Base-by-base conservation (phyloP, 2,888 invertebrate species). In the Uropetala carovei region DNA sequence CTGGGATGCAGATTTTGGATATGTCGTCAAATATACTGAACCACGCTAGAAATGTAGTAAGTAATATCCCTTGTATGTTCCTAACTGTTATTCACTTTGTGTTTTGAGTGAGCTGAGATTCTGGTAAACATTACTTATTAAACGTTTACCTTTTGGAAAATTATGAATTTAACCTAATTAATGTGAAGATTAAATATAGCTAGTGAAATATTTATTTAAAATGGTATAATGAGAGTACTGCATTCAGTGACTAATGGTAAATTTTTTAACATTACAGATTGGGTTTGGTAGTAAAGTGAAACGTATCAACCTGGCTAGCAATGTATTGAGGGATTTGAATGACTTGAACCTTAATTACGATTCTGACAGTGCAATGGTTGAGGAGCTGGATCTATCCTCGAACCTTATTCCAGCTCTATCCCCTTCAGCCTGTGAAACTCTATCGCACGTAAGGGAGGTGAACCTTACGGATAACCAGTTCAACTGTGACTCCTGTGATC, bases 381-480 rank as follows among this genome's bases (percentile, higher is more conserved):
- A 75, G 81, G 13, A 81, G 27, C 16, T 93, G 59, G 92, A 93
- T 68, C 30, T 93, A 0, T 93, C 93, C 2, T 84, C 58, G 58
- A 92, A 92, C 56, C 18, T 14, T 0, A 68, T 92, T 3, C 30
- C 84, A 18, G 57, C 92, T 18, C 57, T 93, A 16, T 68, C 92
- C 7, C 18, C 18, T 1, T 13, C 0, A 16, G 86, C 86, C 68
- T 57, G 58, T 14, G 43, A 27, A n/a, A 85, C 92, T 11, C 60
- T 93, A n/a, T 57, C 59, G 11, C 18, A 27, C 0, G 27, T 93
- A 4, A 68, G 60, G 14, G 16, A n/a, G 1, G 92, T 93, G 13
- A 92, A 93, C 83, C 60, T 93, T 11, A 92, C 92, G 0, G 92
- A 59, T 5, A 93, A 92, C 64, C 92, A 92, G n/a, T 60, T 93